Evolutionary conservation across 2,888 invertebrate species (phyloP), one percentile per base, ranked within the genome.

Genomic region (Shargacucullia verbasci): DNA sequence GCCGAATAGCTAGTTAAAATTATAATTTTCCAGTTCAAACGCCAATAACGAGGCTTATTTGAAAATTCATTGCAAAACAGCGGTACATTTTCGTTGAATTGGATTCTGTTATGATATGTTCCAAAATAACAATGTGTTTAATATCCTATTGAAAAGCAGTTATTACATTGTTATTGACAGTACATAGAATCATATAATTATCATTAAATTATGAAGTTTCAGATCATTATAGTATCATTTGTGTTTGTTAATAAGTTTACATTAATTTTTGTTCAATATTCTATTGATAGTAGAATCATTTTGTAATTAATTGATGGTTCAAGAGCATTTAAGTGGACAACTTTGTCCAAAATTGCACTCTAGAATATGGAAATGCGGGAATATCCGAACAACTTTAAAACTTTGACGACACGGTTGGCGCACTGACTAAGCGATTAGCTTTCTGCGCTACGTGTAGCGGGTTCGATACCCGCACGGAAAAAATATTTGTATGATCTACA

Each of bases 1-100:
- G 11, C 35, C 41, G 59, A 50, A 61, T 56, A 67, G 56, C 55
- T 57, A 65, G 72, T 68, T 71, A 66, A 65, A 74, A 73, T 79
- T 70, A 69, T 75, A 64, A 73, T 76, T 66, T 61, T 47, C 67
- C 43, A 64, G 66, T 66, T 47, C 67, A 69, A 75, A 75, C 56
- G 39, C 33, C 45, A 62, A 67, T 71, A 72, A 65, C 52, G 39
- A 55, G 55, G 63, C 70, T 74, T 62, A 74, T 75, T 78, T 69
- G 73, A 68, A 80, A 79, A 77, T 76, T 71, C 66, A 73, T 77
- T 68, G 67, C 67, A 63, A 66, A 29, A 76, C 67, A 45, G 44
- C 57, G 45, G 56, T 60, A 55, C 68, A 69, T 62, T 72, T 76
- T 67, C 57, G 48, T 61, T 55, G 54, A 66, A 76, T 76, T 74